phyloP scores from a whole-genome alignment of 2,113 vertebrate species.

The Pithys albifrons region DNA sequence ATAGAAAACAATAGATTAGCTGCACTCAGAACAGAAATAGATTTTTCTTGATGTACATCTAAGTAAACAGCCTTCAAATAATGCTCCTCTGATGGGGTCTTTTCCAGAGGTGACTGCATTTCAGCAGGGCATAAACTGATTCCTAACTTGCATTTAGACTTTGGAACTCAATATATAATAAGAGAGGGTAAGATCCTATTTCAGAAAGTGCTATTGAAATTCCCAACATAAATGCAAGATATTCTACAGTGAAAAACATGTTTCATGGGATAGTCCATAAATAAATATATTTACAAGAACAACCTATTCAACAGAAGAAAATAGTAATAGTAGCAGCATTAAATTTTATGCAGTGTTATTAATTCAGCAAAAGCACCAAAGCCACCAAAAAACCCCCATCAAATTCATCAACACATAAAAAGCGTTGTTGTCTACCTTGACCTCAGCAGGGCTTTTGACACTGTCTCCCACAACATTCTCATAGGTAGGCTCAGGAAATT shows the following conservation, averaged over 20 bases:
- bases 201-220: background rate
- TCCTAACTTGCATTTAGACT: background rate
- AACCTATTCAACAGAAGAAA: background rate
- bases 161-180: background rate
- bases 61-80: slow-evolving; percentile 7
- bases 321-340: background rate
- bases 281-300: background rate
- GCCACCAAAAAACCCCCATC: fast-evolving
- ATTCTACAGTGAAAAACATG: background rate
- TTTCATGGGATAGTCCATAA: background rate
- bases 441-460: background rate
- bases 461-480: background rate
- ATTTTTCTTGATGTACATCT: background rate
- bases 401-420: background rate
- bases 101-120: background rate
- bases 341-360: background rate
- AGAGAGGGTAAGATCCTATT: background rate
- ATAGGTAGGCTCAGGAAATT: background rate
- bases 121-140: background rate
- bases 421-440: background rate
- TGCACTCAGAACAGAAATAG: background rate
- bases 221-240: background rate
- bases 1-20: slow-evolving; percentile 22
- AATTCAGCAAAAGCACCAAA: background rate
- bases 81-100: background rate